A percentile compares a stretch with the other conserved stretches of the same genome.
These are phyloP conservation scores for Mus musculus DNA, from an alignment of 2,113 vertebrate genomes.

Conservation along the genomic window GRCm39 chr1:96360001-96360500, in stretches of 20 bases:
- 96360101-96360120: slow-evolving; percentile 15
- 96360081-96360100: background rate
- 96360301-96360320: background rate
- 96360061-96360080: background rate
- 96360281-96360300: background rate
- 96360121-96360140: slow-evolving; percentile 24
- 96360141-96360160: background rate
- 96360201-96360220: background rate
- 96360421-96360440: slow-evolving; percentile 53
- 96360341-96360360: background rate
- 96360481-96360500: slow-evolving; percentile 30
- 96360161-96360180: background rate
- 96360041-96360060: background rate
- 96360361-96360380: background rate
- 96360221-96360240: background rate
- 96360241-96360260: background rate
- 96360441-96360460: slow-evolving; percentile 42
- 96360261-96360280: background rate
- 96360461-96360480: slow-evolving; percentile 43
- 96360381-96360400: slow-evolving; percentile 9
- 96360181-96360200: background rate
- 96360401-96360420: background rate
- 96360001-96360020: background rate
- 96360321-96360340: slow-evolving; percentile 15
- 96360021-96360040: background rate